phyloP scores from a whole-genome alignment of 92 coral and sea anemone species.

The Blastomussa wellsi region DNA sequence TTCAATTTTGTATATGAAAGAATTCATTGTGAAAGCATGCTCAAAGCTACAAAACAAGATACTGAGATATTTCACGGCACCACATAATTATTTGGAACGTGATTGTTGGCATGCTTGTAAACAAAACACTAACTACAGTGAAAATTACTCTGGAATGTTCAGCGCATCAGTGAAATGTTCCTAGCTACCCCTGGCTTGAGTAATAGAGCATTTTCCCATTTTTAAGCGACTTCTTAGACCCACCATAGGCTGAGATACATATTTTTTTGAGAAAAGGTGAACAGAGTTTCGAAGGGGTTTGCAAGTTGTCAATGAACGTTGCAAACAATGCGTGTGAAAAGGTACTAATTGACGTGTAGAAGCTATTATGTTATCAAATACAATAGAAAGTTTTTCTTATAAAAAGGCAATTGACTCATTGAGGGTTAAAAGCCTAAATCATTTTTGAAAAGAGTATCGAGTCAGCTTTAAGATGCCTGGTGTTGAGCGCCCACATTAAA shows the following conservation, averaged over 20 bases:
- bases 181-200: constrained; percentile 44
- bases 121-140: constrained; percentile 35
- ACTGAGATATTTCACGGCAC: constrained; percentile 28
- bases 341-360: constrained; percentile 30
- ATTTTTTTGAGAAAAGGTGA: constrained; percentile 17
- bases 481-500: constrained; percentile 43
- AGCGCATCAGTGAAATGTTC: constrained; percentile 46
- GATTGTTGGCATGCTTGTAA: constrained; percentile 12
- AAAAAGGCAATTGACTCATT: constrained; percentile 32
- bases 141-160: constrained; percentile 36
- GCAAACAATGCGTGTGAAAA: constrained; percentile 43
- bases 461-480: constrained; percentile 15
- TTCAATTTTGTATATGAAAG: constrained; percentile 9
- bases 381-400: constrained; percentile 20
- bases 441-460: constrained; percentile 34
- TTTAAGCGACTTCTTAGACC: constrained; percentile 39
- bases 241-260: constrained; percentile 32
- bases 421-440: constrained; percentile 25
- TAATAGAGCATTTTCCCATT: constrained; percentile 31
- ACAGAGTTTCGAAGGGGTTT: neutral
- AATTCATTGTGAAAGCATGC: constrained; percentile 9
- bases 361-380: constrained; percentile 29
- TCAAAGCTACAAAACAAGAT: constrained; percentile 18
- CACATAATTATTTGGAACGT: constrained; percentile 29
- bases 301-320: constrained; percentile 21